Base-by-base conservation (phyloP, 1,140 invertebrate genomes). In the Cheumatopsyche charites region DNA sequence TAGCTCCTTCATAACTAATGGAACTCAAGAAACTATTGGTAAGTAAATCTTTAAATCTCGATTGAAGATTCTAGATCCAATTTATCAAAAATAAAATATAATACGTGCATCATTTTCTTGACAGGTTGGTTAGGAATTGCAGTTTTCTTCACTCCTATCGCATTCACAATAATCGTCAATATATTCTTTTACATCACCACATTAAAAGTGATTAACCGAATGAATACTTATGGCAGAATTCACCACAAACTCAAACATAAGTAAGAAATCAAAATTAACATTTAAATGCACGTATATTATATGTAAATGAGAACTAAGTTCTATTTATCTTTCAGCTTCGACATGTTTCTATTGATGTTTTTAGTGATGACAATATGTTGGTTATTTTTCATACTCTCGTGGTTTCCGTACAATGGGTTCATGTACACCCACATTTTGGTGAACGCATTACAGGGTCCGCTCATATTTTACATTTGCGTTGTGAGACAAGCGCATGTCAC, bases 201-300 rank as follows among this genome's bases (percentile, higher is more conserved):
- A 3, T 82, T 89, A n/a, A 91, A 91, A 78, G 87, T 90, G 9
- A 91, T 94, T 41, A 91, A 90, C 76, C 84, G 89, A 72, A 90
- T 92, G 85, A 90, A 89, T 76, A 91, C 90, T 6, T 94, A 93
- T 80, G 92, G 92, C 9, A 85, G 91, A 75, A 94, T 94, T 77
- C 92, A 94, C 76, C 91, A 93, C 77, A 94, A 94, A 81, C 86
- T 94, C 69, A 91, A 92, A 80, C 91, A 92, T 78, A 90, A 88
- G 90, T 92, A 81, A 81, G 81, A 77, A 36, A 36, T 62, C 15
- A 13, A 26, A 36, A 41, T 23, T 41, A 17, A 63, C 55, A 9
- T 52, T 15, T 52, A 19, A 47, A 47, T 13, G 43, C 2, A 47
- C 0, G 58, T 41, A 67, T 67, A 26, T 58, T 77, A 76, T 78